phyloP scores from a whole-genome alignment of 2,888 invertebrate genomes.

The Morinoia aosen region DNA sequence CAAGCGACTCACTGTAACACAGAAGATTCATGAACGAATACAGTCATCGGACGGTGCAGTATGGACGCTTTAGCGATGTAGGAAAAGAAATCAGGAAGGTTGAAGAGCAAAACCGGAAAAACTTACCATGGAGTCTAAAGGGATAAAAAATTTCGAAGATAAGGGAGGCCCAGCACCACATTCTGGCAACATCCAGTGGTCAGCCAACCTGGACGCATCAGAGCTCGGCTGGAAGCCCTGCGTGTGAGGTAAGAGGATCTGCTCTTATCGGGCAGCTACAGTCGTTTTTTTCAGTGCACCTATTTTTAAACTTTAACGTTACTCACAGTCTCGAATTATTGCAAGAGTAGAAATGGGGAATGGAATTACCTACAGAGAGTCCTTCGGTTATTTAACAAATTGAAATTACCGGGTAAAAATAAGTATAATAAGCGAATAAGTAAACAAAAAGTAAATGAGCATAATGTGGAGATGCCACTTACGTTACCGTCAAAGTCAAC shows the following conservation, averaged over 20 bases:
- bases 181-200: constrained; percentile 20
- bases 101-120: not conserved
- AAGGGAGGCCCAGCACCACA: not conserved
- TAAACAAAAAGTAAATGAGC: too few species aligned
- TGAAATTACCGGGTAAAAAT: not conserved
- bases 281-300: not conserved
- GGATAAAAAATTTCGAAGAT: not conserved
- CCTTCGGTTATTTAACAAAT: not conserved
- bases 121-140: constrained; percentile 52
- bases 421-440: too few species aligned
- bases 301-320: not conserved
- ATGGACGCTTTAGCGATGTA: not conserved
- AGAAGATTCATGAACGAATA: not conserved
- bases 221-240: not conserved
- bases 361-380: not conserved
- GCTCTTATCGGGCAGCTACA: not conserved
- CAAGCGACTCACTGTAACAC: not conserved
- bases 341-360: not conserved
- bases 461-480: too few species aligned
- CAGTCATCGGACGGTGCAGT: not conserved
- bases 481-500: too few species aligned
- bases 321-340: not conserved
- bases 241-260: not conserved
- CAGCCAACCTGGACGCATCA: not conserved
- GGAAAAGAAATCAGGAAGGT: not conserved